A percentile compares a stretch with the other conserved stretches of the same genome.
Evolutionary conservation across 2,113 vertebrate genomes (phyloP).

Genomic region (Galbula dea): DNA sequence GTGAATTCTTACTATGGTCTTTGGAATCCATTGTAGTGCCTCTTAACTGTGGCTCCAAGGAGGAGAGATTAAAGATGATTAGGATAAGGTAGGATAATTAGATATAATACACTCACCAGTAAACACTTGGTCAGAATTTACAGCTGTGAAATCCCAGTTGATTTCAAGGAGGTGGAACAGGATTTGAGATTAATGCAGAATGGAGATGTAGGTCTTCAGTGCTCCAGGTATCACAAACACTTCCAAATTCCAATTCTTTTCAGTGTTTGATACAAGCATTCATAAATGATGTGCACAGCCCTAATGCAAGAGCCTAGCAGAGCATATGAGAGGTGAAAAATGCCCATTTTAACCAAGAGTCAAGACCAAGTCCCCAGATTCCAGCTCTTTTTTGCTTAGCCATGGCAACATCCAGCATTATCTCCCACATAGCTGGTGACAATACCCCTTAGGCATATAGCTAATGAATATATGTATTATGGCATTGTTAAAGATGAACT

Average conservation of each 20-base stretch:
- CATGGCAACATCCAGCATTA: neutral
- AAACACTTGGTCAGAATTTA: neutral
- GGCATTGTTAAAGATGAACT: neutral
- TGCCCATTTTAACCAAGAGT: neutral
- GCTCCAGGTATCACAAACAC: neutral
- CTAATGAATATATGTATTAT: neutral
- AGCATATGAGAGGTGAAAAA: neutral
- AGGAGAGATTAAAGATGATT: conserved; percentile 19
- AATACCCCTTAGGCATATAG: neutral
- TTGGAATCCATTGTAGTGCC: neutral
- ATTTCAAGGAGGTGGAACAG: neutral
- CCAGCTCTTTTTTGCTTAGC: neutral
- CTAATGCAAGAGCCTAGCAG: neutral
- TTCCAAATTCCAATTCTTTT: neutral
- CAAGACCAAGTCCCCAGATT: neutral
- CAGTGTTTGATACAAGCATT: neutral
- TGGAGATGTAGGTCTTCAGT: neutral
- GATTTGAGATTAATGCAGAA: neutral
- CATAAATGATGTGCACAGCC: neutral
- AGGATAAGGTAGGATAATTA: neutral
- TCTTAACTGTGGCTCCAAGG: neutral
- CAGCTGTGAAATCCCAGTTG: neutral
- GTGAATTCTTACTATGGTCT: neutral
- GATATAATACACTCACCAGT: neutral
- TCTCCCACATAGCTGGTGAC: neutral